These are phyloP conservation scores for Corella eumyota DNA, from an alignment of 23 tunicate species.

Conservation along the genomic window DNA sequence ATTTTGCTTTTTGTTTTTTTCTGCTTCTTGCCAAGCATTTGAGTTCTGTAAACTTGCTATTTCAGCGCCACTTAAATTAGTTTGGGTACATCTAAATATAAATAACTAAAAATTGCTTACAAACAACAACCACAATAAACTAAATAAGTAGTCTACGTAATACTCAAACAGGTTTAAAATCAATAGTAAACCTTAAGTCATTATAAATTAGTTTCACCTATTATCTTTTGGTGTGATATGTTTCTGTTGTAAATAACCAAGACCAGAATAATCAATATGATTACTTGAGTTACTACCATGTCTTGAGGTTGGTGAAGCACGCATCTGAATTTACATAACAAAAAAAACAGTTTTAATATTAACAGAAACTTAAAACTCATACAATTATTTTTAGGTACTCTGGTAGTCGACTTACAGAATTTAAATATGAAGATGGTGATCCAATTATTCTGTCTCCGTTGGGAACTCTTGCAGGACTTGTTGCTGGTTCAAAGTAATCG, in stretches of 20 bases:
- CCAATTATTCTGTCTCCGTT: conserved; percentile 15
- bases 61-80: conserved; percentile 25
- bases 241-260: conserved; percentile 52
- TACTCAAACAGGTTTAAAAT: too few species aligned
- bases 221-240: conserved; percentile 33
- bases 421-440: too few species aligned
- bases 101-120: too few species aligned
- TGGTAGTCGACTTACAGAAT: too few species aligned
- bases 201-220: conserved; percentile 17
- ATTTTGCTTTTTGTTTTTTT: conserved; percentile 45
- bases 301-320: conserved; percentile 61
- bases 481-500: conserved; percentile 70
- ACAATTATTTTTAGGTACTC: too few species aligned
- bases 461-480: conserved; percentile 47
- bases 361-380: too few species aligned
- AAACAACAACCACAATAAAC: too few species aligned
- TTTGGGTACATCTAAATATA: conserved; percentile 47
- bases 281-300: conserved; percentile 51
- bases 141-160: too few species aligned
- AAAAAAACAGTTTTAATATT: too few species aligned
- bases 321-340: conserved; percentile 31
- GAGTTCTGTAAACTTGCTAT: conserved; percentile 19
- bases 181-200: too few species aligned
- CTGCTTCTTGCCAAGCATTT: conserved; percentile 24
- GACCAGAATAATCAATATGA: conserved; percentile 71